Evolutionary conservation across 2,888 invertebrate genomes (phyloP), one percentile per base, ranked within the genome.

Genomic region (Acanthopleura granulata): DNA sequence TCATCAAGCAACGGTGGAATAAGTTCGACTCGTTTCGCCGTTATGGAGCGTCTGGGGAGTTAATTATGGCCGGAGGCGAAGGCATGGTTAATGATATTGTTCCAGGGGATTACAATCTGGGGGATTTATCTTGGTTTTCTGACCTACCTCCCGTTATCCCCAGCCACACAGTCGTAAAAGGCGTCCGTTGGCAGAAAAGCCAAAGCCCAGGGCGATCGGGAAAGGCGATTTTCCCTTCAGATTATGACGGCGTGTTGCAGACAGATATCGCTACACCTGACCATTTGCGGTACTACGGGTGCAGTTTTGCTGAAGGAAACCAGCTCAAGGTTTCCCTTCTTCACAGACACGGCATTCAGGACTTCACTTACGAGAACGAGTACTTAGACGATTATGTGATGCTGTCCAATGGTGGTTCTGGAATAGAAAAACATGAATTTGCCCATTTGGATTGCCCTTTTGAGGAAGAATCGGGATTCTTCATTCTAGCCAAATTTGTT

Each of bases 391-490:
- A 82, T 16, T 82, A 78, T 62, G 82, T 81, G 11, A 66, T 62
- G 49, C 49, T 66, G 9, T 71, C 74, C 0, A 66, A 66, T 66
- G 66, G 66, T 27, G 81, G 81, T 3, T 75, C 78, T 0, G 81
- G 81, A 22, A 57, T 82, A n/a, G 82, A 82, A 75, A 76, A 50
- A 25, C 82, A 82, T 62, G 79, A 76, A 12, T 82, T 82, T 74
- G 66, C 80, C 3, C 82, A 82, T 72, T 77, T 82, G 12, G 82
- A 82, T 72, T 81, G 81, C 66, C 82, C 82, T 12, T 62, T 82
- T 40, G 78, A 80, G 1, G 74, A 78, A 3, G 79, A 81, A 30
- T 76, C 74, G 6, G 82, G 82, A 1, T 62, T 72, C 49, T 80
- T 82, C 62, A 77, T 82, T 16, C 72, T 82, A 25, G 81, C 74